Base-by-base conservation (phyloP, 1,140 invertebrate species). In the Nautilus pompilius region DNA sequence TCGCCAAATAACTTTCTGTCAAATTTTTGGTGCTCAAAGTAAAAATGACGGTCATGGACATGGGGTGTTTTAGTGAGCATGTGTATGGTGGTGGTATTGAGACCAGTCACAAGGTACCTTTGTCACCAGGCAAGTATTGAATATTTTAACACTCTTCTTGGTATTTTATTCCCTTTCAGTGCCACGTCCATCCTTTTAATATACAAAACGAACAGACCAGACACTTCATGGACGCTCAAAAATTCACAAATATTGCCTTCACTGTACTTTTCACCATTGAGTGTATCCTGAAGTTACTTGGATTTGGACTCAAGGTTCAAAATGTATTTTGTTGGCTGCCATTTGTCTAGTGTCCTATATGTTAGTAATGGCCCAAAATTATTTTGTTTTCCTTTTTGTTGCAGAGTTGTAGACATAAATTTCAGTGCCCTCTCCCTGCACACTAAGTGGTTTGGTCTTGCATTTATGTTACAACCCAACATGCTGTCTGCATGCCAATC, bases 261-360 rank as follows among this genome's bases (percentile, higher is more conserved):
- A 97, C 93, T 82, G 87, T 91, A 81, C 89, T 95, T 87, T 98
- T 97, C 88, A 89, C 93, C 83, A 87, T 96, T 86, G 95, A 98
- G 88, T 96, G 93, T 85, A 88, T 95, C 79, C 88, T 97, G 87
- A 98, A 98, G 90, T 87, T 98, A 85, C 88, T 94, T 86, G 95
- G 93, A 79, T 96, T 94, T 86, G 94, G 94, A 90, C 89, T 90
- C 85, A 93, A 95, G 94, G 95, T 98, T 79, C 73, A 75, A 62
- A 70, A 48, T 61, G 33, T 57, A 57, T 57, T 32, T 28, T 53
- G 49, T 53, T 53, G 49, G 49, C 24, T 53, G 49, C 49, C 17
- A 28, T 34, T 36, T 36, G 30, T 58, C 17, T 26, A 58, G 32
- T 58, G 56, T 58, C 56, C 56, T 36, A 30, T 58, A 36, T 58